These are phyloP conservation scores for Rutpela maculata DNA, from an alignment of 2,888 invertebrate genomes.

Conservation along the genomic window DNA sequence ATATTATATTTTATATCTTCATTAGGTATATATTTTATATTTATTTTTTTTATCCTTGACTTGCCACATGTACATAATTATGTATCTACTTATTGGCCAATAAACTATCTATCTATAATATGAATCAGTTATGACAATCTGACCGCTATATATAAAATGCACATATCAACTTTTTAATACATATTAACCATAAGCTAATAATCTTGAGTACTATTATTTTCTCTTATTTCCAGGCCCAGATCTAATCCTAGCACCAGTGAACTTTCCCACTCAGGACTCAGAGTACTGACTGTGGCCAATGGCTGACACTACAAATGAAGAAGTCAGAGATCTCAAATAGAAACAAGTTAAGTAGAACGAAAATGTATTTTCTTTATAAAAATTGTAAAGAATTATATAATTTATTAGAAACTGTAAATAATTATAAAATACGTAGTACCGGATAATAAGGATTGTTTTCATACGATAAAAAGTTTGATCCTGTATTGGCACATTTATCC, in stretches of 20 bases:
- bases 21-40: too few relatives aligned
- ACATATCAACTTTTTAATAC: too few relatives aligned
- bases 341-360: not conserved
- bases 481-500: too few relatives aligned
- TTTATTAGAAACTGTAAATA: slow-evolving; percentile 11
- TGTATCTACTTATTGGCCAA: too few relatives aligned
- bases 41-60: too few relatives aligned
- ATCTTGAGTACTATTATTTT: not conserved
- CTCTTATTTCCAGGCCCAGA: slow-evolving; percentile 72
- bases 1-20: too few relatives aligned
- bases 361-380: slow-evolving; percentile 32
- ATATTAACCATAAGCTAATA: not conserved
- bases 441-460: not conserved
- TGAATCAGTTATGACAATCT: too few relatives aligned
- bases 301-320: too few relatives aligned
- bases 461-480: not conserved
- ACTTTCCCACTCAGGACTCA: slow-evolving; percentile 66
- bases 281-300: slow-evolving; percentile 62
- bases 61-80: too few relatives aligned
- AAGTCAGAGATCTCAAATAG: slow-evolving; percentile 30
- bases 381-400: slow-evolving; percentile 25
- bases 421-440: not conserved
- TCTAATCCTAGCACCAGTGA: slow-evolving; percentile 70
- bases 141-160: too few relatives aligned
- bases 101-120: too few relatives aligned